A percentile compares a stretch with the other conserved stretches of the same genome.
Evolutionary conservation across 2,797 vertebrate genomes (phyloP).

Genomic region (Hypotaenidia okinawae): DNA sequence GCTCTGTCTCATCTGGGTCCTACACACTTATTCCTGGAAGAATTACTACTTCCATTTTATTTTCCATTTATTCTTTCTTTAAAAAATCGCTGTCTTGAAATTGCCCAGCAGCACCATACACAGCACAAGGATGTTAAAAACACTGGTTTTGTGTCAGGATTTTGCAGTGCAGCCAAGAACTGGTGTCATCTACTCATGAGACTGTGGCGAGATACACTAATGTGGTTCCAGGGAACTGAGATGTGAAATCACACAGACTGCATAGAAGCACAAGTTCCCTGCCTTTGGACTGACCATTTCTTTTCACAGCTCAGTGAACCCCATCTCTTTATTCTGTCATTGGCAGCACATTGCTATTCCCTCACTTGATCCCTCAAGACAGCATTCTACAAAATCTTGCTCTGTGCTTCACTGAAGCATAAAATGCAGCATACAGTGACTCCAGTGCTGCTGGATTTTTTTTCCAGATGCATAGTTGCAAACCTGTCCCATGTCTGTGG

Average conservation of each 20-base stretch:
- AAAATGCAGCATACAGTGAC: not conserved
- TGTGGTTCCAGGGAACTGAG: not conserved
- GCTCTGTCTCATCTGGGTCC: not conserved
- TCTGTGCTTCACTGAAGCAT: not conserved
- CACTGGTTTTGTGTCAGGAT: not conserved
- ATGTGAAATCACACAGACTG: not conserved
- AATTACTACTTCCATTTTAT: not conserved
- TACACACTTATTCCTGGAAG: not conserved
- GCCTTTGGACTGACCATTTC: not conserved
- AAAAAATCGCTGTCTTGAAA: not conserved
- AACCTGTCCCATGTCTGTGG: not conserved
- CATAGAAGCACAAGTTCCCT: not conserved
- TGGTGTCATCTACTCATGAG: not conserved
- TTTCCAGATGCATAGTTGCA: not conserved
- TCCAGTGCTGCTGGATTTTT: not conserved
- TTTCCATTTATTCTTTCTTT: not conserved
- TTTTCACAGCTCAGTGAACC: slow-evolving; percentile 27
- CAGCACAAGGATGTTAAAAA: not conserved
- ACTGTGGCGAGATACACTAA: not conserved
- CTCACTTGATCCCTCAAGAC: not conserved
- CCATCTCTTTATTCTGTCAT: not conserved
- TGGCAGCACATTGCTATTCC: not conserved
- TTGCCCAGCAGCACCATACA: not conserved
- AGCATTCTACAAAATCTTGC: not conserved
- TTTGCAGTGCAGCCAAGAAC: not conserved